Percentiles rank a stretch among this genome's conserved stretches.
These are phyloP conservation scores for Rhyacophila brunnea DNA, from an alignment of 1,140 invertebrate species.

Conservation along the genomic window DNA sequence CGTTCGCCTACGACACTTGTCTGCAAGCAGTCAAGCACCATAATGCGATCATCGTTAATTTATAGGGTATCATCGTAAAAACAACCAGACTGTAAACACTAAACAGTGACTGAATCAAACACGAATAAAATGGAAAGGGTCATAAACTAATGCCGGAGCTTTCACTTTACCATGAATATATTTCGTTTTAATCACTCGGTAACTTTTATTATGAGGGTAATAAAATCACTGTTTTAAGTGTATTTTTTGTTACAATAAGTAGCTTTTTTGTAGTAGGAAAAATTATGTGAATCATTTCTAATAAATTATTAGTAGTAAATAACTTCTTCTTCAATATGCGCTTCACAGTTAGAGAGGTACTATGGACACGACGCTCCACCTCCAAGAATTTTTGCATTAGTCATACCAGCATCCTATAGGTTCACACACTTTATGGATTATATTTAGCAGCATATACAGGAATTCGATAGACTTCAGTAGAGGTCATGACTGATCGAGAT, in stretches of 20 bases:
- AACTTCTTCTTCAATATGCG: no score
- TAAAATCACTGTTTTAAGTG: neutral
- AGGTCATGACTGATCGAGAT: no score
- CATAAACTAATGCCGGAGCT: conserved; percentile 21
- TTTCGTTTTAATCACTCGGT: neutral
- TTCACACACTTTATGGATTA: no score
- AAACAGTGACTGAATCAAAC: conserved; percentile 16
- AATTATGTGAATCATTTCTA: neutral
- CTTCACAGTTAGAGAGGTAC: no score
- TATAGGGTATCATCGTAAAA: conserved; percentile 23
- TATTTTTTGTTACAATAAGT: no score
- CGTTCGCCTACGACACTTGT: neutral
- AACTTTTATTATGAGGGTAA: neutral
- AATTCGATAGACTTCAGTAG: no score
- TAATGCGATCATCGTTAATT: conserved; percentile 28
- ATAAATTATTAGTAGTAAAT: no score
- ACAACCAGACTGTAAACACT: conserved; percentile 25
- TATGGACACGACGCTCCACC: no score
- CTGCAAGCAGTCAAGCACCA: conserved; percentile 1
- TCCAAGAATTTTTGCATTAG: no score
- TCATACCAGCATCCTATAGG: no score
- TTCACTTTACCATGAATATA: conserved; percentile 8
- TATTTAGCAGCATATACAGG: no score
- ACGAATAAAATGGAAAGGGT: conserved; percentile 15
- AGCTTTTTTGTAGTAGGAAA: no score